Evolutionary conservation across 2,888 invertebrate genomes (phyloP).

Genomic region (Callinectes sapidus): DNA sequence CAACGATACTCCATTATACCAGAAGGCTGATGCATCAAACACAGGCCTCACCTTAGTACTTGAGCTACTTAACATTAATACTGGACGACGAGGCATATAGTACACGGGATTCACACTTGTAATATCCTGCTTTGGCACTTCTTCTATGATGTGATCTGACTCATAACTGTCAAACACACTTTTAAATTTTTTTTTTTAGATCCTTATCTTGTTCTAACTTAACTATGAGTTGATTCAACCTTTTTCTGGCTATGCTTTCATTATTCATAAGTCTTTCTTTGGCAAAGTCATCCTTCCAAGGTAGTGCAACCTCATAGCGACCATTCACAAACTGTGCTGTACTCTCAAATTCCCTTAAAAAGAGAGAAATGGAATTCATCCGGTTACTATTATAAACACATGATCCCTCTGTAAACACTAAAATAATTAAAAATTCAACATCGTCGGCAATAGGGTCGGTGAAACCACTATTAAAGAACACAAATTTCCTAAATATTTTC

Average conservation of each 20-base stretch:
- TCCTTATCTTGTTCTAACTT: conserved; percentile 50
- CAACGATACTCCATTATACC: conserved; percentile 42
- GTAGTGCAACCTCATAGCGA: conserved; percentile 52
- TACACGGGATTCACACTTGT: too few relatives aligned
- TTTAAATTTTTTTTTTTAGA: conserved; percentile 38
- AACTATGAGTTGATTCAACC: conserved; percentile 41
- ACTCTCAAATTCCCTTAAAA: conserved; percentile 52
- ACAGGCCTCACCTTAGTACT: conserved; percentile 38
- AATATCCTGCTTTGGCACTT: conserved; percentile 48
- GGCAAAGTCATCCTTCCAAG: conserved; percentile 49
- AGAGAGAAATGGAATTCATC: too few relatives aligned
- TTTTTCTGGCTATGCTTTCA: conserved; percentile 36
- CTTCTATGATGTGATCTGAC: conserved; percentile 50
- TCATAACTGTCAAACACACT: conserved; percentile 38
- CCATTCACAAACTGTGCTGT: conserved; percentile 42
- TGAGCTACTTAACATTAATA: conserved; percentile 32
- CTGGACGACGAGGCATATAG: conserved; percentile 41
- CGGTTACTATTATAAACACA: too few relatives aligned
- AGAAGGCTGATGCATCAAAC: conserved; percentile 24
- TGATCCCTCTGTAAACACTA: too few relatives aligned
- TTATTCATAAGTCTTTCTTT: conserved; percentile 37
- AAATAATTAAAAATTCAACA: too few relatives aligned
- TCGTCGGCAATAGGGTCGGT: too few relatives aligned
- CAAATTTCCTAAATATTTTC: too few relatives aligned
- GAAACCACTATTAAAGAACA: too few relatives aligned